Conservation (phyloP, 2,888 invertebrate species). For the Brachynemurus nebulosus region DNA sequence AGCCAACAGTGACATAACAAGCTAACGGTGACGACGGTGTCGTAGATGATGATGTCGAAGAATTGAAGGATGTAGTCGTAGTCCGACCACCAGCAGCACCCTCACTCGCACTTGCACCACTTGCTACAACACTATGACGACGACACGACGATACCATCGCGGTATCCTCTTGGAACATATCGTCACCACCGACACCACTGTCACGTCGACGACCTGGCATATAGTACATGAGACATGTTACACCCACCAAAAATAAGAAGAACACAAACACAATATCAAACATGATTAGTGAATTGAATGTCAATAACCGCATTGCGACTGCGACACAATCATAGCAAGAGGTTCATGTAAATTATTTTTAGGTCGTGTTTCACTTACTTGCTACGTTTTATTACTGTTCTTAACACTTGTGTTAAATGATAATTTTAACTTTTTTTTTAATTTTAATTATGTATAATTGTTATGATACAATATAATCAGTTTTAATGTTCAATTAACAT, state of each 20-base stretch:
- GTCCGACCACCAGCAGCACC: no score
- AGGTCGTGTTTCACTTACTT: no score
- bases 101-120: no score
- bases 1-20: constrained; percentile 15
- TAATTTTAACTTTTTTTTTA: no score
- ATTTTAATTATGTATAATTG: no score
- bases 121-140: no score
- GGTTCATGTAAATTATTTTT: no score
- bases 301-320: constrained; percentile 71
- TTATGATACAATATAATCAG: no score
- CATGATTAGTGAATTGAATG: constrained; percentile 76
- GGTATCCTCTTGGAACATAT: constrained; percentile 9
- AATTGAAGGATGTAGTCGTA: background rate
- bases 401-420: no score
- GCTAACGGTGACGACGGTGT: background rate
- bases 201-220: constrained; percentile 43
- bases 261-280: constrained; percentile 80
- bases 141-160: constrained; percentile 29
- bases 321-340: no score
- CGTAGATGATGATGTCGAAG: background rate
- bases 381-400: no score
- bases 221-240: constrained; percentile 71
- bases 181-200: constrained; percentile 16
- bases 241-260: constrained; percentile 71
- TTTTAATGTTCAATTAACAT: no score